phyloP scores from a whole-genome alignment of 2,888 invertebrate genomes.

The Camponotus fellah region DNA sequence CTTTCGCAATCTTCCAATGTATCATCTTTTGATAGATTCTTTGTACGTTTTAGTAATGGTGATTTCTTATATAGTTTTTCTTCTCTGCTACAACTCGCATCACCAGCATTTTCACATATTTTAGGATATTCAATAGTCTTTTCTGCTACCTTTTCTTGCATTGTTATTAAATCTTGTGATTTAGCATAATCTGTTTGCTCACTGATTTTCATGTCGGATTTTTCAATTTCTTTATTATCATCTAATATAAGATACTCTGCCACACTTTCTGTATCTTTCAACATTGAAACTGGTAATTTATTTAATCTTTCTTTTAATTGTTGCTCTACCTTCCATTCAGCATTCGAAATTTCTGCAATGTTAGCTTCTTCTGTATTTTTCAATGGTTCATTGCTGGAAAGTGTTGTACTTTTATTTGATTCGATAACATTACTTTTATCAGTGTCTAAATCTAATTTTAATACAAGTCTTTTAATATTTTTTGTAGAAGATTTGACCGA shows the following conservation, averaged over 20 bases:
- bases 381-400: neutral
- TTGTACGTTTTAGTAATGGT: conserved; percentile 66
- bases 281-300: conserved; percentile 75
- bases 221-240: conserved; percentile 83
- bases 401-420: conserved; percentile 2
- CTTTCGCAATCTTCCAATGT: conserved; percentile 87
- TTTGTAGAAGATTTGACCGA: conserved; percentile 52
- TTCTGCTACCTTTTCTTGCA: conserved; percentile 82
- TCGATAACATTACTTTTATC: conserved; percentile 17
- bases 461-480: conserved; percentile 76
- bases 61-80: conserved; percentile 60
- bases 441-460: conserved; percentile 71
- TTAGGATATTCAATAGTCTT: conserved; percentile 79
- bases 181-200: neutral
- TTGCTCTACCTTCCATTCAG: conserved; percentile 69
- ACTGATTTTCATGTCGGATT: conserved; percentile 52
- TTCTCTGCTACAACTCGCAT: conserved; percentile 54
- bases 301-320: conserved; percentile 78
- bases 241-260: conserved; percentile 84
- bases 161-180: neutral
- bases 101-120: conserved; percentile 77
- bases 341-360: neutral
- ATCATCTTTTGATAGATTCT: conserved; percentile 74
- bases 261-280: conserved; percentile 80
- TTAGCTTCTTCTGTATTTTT: conserved; percentile 34